A percentile compares a stretch with the other conserved stretches of the same genome.
Conservation (phyloP, 2,113 vertebrate genomes). For the Chionis minor region DNA sequence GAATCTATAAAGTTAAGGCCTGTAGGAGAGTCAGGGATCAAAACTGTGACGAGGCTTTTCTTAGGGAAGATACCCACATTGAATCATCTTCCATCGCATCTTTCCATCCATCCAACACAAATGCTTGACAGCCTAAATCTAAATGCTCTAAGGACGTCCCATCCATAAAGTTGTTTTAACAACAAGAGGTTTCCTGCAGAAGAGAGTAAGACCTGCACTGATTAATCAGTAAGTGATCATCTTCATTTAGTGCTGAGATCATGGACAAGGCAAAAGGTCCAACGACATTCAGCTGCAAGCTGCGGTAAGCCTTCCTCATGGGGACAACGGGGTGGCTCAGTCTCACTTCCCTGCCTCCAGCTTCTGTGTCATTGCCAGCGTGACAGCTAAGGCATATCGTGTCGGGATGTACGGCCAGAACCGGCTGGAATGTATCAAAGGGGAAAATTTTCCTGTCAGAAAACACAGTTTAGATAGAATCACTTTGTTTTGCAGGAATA, state of each 20-base stretch:
- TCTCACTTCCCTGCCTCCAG: not conserved
- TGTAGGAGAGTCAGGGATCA: not conserved
- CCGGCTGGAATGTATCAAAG: not conserved
- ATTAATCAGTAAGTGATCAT: not conserved
- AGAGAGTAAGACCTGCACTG: not conserved
- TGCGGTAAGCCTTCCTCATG: fast-evolving
- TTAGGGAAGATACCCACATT: not conserved
- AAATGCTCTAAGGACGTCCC: not conserved
- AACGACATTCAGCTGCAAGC: not conserved
- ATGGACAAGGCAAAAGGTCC: not conserved
- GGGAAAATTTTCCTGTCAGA: not conserved
- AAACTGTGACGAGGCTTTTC: not conserved
- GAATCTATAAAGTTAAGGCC: not conserved
- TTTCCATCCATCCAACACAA: not conserved
- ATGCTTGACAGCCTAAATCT: not conserved
- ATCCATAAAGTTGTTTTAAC: not conserved
- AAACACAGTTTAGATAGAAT: not conserved
- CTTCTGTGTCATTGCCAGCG: not conserved
- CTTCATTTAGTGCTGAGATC: not conserved
- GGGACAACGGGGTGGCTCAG: not conserved
- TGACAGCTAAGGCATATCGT: not conserved
- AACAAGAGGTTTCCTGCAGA: not conserved
- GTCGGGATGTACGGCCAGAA: fast-evolving
- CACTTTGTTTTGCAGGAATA: not conserved
- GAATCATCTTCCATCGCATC: not conserved